Evolutionary conservation across 2,888 invertebrate species (phyloP), one percentile per base, ranked within the genome.

Genomic region (Thelaira solivaga): DNA sequence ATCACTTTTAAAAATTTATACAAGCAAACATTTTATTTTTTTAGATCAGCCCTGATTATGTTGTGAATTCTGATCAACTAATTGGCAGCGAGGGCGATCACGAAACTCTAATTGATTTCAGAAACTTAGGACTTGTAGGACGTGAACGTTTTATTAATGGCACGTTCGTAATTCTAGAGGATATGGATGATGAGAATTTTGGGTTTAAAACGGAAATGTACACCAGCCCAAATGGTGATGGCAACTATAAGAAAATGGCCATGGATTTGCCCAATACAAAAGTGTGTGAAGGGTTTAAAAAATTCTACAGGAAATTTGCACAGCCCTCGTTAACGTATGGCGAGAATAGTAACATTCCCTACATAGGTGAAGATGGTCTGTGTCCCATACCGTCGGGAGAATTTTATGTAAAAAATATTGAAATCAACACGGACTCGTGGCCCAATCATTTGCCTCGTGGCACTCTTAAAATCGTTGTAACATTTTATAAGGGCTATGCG

Each of bases 381-480:
- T 86, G 86, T 16, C 86, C 86, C 10, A 79, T 86, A 22, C 86
- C 86, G 0, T 55, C 83, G 26, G 86, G 86, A 3, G 82, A 82
- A 6, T 86, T 81, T 61, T 86, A 80, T 24, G 65, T 86, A 1
- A 85, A 83, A 13, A 81, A 81, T 6, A 69, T 86, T 0, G 18
- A 79, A 0, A 81, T 86, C 29, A 83, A 86, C 18, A 85, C 84
- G 0, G 79, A 84, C 0, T 81, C 82, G 10, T 86, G 86, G 86
- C 86, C 86, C 5, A 82, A 82, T 29, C 84, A 85, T 51, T 82
- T 86, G 64, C 86, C 85, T 0, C 83, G 84, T 2, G 86, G 86
- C 13, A 80, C 83, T 26, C 59, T 86, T 18, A 86, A 86, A 57
- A 82, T 83, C 1, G 83, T 85, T 0, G 69, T 85, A 0, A 86